Percentiles rank a stretch among this genome's conserved stretches.
Evolutionary conservation across 2,797 vertebrate genomes (phyloP).

Genomic region (Halcyon smyrnensis): DNA sequence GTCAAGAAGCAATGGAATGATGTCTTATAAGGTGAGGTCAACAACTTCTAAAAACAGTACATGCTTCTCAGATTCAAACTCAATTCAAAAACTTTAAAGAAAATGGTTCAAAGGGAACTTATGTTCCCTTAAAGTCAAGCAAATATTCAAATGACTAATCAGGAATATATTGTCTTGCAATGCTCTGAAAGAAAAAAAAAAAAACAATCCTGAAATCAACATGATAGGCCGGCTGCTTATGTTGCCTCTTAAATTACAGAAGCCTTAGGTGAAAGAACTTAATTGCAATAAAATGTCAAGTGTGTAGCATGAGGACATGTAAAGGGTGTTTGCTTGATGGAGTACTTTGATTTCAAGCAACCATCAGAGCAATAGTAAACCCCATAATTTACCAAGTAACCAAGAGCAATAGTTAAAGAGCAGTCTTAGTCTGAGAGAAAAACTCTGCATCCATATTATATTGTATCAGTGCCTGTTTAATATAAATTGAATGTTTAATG

Average conservation of each 20-base stretch:
- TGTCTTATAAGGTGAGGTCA: neutral
- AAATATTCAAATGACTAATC: neutral
- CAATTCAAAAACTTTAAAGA: neutral
- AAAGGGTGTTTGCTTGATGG: neutral
- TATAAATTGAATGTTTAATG: neutral
- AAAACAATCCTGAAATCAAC: neutral
- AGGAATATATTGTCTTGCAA: neutral
- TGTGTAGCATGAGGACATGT: neutral
- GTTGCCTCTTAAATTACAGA: neutral
- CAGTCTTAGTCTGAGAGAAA: neutral
- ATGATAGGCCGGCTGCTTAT: neutral
- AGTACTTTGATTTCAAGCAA: neutral
- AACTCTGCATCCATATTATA: neutral
- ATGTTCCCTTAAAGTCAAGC: neutral
- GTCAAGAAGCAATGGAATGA: neutral
- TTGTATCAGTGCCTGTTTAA: neutral
- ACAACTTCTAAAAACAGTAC: neutral
- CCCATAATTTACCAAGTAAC: neutral
- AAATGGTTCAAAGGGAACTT: neutral
- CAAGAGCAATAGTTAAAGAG: neutral
- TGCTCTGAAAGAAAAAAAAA: neutral
- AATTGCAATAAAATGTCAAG: neutral
- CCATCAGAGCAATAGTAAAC: neutral
- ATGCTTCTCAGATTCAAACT: neutral
- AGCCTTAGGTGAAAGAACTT: neutral